Evolutionary conservation across 2,888 invertebrate species (phyloP).

Genomic region (Temnothorax unifasciatus): DNA sequence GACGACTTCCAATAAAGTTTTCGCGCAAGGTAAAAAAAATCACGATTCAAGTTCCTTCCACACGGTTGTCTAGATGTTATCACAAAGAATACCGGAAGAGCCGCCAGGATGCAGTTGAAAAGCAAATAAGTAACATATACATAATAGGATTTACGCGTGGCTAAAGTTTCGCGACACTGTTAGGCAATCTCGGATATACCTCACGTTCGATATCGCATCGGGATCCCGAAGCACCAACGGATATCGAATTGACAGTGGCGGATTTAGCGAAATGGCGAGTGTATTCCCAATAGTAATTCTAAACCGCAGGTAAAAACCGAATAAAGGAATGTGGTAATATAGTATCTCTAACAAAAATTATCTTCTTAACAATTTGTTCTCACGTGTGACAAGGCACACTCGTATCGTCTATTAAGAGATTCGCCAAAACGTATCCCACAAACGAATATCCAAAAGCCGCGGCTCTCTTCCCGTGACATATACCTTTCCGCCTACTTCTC

Average conservation of each 20-base stretch:
- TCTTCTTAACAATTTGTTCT: background rate
- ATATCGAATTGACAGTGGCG: background rate
- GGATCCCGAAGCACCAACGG: background rate
- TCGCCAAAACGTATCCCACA: slow-evolving; percentile 28
- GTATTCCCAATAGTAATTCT: background rate
- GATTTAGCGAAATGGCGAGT: background rate
- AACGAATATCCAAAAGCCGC: slow-evolving; percentile 56
- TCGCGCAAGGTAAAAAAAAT: background rate
- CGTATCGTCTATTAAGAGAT: background rate
- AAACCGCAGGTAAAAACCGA: background rate
- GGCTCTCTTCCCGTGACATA: slow-evolving; percentile 58
- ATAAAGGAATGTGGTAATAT: background rate
- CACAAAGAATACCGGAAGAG: slow-evolving; percentile 20
- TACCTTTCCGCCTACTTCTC: slow-evolving; percentile 63
- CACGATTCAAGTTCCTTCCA: background rate
- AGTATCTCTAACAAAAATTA: background rate
- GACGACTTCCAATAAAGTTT: background rate
- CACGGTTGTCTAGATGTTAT: slow-evolving; percentile 21
- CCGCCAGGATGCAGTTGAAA: slow-evolving; percentile 1
- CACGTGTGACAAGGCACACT: too few species aligned
- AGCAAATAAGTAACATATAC: slow-evolving; percentile 15
- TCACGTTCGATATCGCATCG: slow-evolving; percentile 30
- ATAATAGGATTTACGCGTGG: slow-evolving; percentile 36
- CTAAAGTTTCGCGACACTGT: slow-evolving; percentile 40
- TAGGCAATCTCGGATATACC: background rate